Conservation (phyloP, 2,797 vertebrate species). For the Poecilia wingei region DNA sequence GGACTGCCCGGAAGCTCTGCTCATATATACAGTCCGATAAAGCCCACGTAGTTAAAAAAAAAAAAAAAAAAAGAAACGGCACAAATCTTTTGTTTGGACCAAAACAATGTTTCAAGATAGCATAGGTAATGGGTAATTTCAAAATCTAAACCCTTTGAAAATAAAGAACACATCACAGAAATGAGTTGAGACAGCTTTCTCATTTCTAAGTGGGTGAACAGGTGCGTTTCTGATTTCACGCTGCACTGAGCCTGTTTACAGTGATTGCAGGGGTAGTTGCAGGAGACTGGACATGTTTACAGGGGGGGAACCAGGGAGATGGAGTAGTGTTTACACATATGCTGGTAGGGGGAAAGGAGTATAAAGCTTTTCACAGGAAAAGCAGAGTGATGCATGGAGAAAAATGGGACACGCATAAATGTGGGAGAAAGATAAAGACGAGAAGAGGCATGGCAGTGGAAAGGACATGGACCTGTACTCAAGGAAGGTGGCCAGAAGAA, state of each 20-base stretch:
- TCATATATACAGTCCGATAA: slow-evolving; percentile 25
- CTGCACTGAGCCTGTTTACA: slow-evolving; percentile 82
- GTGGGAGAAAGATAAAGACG: slow-evolving; percentile 53
- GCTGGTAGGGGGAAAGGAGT: slow-evolving; percentile 58
- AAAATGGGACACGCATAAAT: slow-evolving; percentile 57
- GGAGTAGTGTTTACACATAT: slow-evolving; percentile 77
- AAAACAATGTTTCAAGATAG: slow-evolving; percentile 64
- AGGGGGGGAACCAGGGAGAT: slow-evolving; percentile 74
- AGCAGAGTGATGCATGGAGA: slow-evolving; percentile 48
- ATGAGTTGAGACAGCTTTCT: slow-evolving; percentile 79
- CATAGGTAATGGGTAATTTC: slow-evolving; percentile 62
- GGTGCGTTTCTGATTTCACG: slow-evolving; percentile 85
- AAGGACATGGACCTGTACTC: slow-evolving; percentile 58
- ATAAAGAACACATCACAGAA: slow-evolving; percentile 82
- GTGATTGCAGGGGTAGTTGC: slow-evolving; percentile 77
- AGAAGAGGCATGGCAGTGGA: slow-evolving; percentile 58
- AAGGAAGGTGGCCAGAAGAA: slow-evolving; percentile 58
- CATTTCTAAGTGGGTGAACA: slow-evolving; percentile 83
- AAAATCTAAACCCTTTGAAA: slow-evolving; percentile 71
- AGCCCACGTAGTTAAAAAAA: slow-evolving; percentile 26
- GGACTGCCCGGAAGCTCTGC: slow-evolving; percentile 31
- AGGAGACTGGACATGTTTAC: slow-evolving; percentile 79
- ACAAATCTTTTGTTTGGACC: slow-evolving; percentile 58
- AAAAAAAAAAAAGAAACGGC: slow-evolving; percentile 40
- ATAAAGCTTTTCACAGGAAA: slow-evolving; percentile 44